A percentile compares a stretch with the other conserved stretches of the same genome.
phyloP scores from a whole-genome alignment of 2,113 vertebrate genomes.

The Willisornis vidua region DNA sequence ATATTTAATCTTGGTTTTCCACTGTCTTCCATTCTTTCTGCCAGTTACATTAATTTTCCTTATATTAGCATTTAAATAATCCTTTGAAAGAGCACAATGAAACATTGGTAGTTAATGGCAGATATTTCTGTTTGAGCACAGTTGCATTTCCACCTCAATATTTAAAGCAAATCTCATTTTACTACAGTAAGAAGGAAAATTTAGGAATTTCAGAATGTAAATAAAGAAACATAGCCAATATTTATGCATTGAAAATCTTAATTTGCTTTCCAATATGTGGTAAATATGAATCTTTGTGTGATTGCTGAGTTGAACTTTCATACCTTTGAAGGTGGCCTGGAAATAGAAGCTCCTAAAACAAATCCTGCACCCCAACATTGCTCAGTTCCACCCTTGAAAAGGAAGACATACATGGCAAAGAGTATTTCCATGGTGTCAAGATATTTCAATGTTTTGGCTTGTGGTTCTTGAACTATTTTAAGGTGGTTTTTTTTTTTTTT shows the following conservation, averaged over 20 bases:
- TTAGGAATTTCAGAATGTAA: neutral
- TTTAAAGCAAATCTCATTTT: neutral
- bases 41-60: neutral
- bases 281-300: neutral
- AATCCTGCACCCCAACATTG: neutral
- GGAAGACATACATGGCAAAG: neutral
- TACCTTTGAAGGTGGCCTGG: neutral
- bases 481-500: neutral
- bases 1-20: neutral
- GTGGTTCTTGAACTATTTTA: neutral
- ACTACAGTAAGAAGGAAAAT: neutral
- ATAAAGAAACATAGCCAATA: rapidly evolving
- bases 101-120: neutral
- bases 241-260: neutral
- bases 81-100: neutral
- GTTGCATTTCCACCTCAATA: neutral
- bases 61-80: neutral
- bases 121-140: neutral
- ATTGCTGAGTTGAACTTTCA: neutral
- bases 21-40: neutral
- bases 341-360: neutral
- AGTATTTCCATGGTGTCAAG: neutral
- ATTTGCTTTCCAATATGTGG: neutral
- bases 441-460: neutral
- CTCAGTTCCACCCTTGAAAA: neutral